Evolutionary conservation across 2,113 vertebrate species (phyloP), one percentile per base, ranked within the genome.

Genomic region (Willisornis vidua): DNA sequence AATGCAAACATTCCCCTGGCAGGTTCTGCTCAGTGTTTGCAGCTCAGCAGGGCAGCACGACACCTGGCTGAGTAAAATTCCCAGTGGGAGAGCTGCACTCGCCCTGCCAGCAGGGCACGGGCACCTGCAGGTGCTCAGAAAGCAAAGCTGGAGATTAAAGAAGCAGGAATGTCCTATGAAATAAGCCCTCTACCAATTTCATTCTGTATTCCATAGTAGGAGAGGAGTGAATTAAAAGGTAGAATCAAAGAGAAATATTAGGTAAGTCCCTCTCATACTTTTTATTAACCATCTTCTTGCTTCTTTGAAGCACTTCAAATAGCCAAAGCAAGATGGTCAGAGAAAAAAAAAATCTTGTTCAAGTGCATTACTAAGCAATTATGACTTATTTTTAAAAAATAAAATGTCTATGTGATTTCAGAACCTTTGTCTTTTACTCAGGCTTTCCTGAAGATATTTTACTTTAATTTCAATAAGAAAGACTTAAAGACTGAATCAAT

Each of bases 21-120:
- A 98, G 97, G 96, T 97, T 98, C 95, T 95, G 97, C 98, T 98
- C 98, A 98, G 98, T 98, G 98, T 98, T 98, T 98, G 98, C 97
- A 93, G 97, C 98, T 98, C 98, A 97, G 96, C 55, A 6, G 96
- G 97, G 97, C 97, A 97, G 97, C 97, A 93, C 63, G 97, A 98
- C 98, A 98, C 98, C 98, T 98, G 95, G 97, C 98, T 98, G 98
- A 98, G 98, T 98, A 98, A 98, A 98, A 98, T 97, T 98, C 98
- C 97, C 98, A 70, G 97, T 98, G 96, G 98, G 97, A 98, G 97
- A 66, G 87, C 94, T 97, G 98, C 98, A 97, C 98, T 98, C 87
- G 89, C 98, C 97, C 97, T 95, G 95, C 96, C 98, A 98, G 98
- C 97, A 90, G 98, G 98, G 97, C 94, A 91, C 33, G 45, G 96